These are phyloP conservation scores for Nasonia giraulti DNA, from an alignment of 1,140 invertebrate species.

Conservation along the genomic window DNA sequence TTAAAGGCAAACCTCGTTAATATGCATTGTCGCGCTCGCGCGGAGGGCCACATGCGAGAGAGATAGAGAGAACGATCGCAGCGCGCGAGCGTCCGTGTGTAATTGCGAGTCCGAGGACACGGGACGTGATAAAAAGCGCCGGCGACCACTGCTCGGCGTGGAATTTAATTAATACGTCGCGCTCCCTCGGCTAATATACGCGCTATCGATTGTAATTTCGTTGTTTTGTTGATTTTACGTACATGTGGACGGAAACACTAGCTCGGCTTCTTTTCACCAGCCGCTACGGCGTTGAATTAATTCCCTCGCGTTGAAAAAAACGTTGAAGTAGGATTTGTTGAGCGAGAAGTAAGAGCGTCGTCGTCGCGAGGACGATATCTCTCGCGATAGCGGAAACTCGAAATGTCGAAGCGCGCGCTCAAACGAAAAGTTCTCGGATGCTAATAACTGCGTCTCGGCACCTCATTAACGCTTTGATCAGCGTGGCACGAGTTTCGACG, in stretches of 20 bases:
- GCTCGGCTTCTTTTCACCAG: no score
- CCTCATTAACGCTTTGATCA: constrained; percentile 65
- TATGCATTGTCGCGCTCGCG: constrained; percentile 32
- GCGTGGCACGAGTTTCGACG: constrained; percentile 43
- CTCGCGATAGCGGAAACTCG: no score
- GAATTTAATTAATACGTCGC: constrained; percentile 26
- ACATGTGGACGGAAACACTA: no score
- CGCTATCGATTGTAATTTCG: not conserved
- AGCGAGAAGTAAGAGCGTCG: no score
- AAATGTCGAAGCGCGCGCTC: not conserved
- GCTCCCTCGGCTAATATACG: not conserved
- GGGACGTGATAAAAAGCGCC: constrained; percentile 3
- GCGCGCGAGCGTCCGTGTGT: not conserved
- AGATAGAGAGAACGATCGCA: constrained; percentile 4
- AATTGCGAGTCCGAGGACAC: constrained; percentile 3
- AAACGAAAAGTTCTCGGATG: constrained; percentile 55
- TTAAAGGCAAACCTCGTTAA: constrained; percentile 38
- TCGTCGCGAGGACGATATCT: no score
- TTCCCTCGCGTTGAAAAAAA: no score
- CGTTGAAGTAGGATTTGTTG: no score
- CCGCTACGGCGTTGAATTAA: no score
- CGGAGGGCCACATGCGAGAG: not conserved
- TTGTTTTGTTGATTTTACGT: not conserved
- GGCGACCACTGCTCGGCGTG: not conserved
- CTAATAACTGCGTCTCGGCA: constrained; percentile 60